Percentiles rank a stretch among this genome's conserved stretches.
phyloP scores from a whole-genome alignment of 2,888 invertebrate species.

The Dolichomitus sp. region DNA sequence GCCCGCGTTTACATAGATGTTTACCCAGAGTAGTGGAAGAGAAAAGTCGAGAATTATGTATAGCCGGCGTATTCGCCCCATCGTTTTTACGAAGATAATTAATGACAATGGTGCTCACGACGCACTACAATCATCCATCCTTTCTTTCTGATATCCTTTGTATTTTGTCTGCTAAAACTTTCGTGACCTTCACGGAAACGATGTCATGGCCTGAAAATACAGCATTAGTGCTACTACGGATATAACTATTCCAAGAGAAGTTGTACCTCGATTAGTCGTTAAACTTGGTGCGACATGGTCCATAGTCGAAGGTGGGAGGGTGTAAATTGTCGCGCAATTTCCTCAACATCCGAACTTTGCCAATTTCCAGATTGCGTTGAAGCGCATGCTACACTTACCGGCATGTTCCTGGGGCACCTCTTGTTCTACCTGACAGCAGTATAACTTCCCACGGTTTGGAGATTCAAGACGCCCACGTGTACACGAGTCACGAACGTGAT shows the following conservation, averaged over 20 bases:
- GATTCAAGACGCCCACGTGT: constrained; percentile 11
- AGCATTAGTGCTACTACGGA: not conserved
- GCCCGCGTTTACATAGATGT: constrained; percentile 56
- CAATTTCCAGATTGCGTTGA: constrained; percentile 78
- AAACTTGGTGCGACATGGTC: constrained; percentile 45
- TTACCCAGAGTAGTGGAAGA: constrained; percentile 36
- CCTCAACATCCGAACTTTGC: constrained; percentile 79
- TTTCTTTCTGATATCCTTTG: constrained; percentile 7
- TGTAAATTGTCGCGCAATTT: constrained; percentile 83
- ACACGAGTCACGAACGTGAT: constrained; percentile 21
- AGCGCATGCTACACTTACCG: constrained; percentile 40
- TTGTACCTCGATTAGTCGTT: constrained; percentile 60
- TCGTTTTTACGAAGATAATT: constrained; percentile 41
- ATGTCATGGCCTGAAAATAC: constrained; percentile 35
- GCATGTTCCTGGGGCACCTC: constrained; percentile 10
- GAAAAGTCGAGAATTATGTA: constrained; percentile 28
- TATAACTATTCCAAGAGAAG: constrained; percentile 19
- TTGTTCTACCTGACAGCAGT: constrained; percentile 12
- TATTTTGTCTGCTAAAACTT: constrained; percentile 22
- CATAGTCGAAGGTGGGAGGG: constrained; percentile 71
- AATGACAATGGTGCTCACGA: constrained; percentile 19
- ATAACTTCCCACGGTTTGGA: constrained; percentile 14
- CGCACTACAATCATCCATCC: constrained; percentile 1
- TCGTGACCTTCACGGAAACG: not conserved
- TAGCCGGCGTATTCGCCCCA: not conserved